Percentiles rank a stretch among this genome's conserved stretches.
phyloP scores from a whole-genome alignment of 2,113 vertebrate species.

The Lota lota region DNA sequence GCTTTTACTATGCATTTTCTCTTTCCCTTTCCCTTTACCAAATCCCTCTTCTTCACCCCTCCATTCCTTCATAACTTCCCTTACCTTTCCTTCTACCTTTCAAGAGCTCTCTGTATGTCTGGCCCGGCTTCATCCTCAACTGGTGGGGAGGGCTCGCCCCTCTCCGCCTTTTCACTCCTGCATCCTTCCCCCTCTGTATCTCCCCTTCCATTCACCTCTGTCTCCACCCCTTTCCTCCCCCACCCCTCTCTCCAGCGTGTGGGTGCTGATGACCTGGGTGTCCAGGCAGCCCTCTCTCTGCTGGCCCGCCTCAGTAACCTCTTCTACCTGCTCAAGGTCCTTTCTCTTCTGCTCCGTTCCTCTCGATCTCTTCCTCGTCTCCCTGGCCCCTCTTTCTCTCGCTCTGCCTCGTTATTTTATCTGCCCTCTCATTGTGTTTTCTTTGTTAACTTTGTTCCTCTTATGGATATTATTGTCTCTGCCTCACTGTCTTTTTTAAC shows the following conservation, averaged over 20 bases:
- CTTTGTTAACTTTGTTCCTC: neutral
- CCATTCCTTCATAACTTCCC: neutral
- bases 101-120: neutral
- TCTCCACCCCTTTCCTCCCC: neutral
- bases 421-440: neutral
- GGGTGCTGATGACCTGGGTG: constrained; percentile 88
- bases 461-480: neutral
- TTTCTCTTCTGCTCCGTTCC: constrained; percentile 57
- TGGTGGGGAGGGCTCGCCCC: neutral
- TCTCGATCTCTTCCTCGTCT: neutral
- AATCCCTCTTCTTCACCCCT: neutral
- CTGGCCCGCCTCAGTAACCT: constrained; percentile 96
- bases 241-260: constrained; percentile 79
- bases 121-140: constrained; percentile 2
- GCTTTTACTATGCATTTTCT: neutral
- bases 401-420: neutral
- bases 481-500: neutral
- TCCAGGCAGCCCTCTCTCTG: constrained; percentile 93
- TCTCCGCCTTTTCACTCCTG: neutral
- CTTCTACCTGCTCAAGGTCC: constrained; percentile 98
- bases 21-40: neutral
- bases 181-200: neutral
- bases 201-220: neutral
- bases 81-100: neutral
- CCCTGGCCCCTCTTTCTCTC: neutral